Conservation (phyloP, 2,113 vertebrate species). For the Synodontis membranacea region DNA sequence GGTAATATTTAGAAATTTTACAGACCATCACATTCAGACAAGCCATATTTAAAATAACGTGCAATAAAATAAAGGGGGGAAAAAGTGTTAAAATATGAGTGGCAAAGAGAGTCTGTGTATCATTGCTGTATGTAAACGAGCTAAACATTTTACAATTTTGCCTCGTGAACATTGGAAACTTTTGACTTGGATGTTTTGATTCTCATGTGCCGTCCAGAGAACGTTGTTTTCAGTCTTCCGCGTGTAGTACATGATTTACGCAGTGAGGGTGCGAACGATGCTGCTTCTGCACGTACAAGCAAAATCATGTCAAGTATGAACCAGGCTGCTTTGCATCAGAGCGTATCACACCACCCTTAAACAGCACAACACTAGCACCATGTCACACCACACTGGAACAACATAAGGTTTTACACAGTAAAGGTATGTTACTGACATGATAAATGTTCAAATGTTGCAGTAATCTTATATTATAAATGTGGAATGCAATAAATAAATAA, state of each 20-base stretch:
- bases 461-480: too few relatives aligned
- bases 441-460: neutral
- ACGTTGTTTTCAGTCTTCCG: neutral
- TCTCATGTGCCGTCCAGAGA: neutral
- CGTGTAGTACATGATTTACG: neutral
- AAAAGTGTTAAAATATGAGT: too few relatives aligned
- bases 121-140: neutral
- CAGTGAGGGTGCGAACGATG: neutral
- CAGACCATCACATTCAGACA: neutral
- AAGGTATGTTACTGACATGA: neutral
- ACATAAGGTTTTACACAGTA: neutral
- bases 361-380: neutral
- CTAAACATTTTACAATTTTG: too few relatives aligned
- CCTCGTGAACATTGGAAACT: neutral
- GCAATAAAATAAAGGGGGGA: too few relatives aligned
- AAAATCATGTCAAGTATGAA: neutral
- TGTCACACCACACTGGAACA: neutral
- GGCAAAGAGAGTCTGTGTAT: neutral
- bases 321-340: neutral
- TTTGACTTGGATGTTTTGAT: neutral
- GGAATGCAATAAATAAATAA: too few relatives aligned
- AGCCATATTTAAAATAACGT: neutral
- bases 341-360: constrained; percentile 13
- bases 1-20: neutral
- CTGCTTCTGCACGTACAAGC: neutral